Base-by-base conservation (phyloP, 2,888 invertebrate genomes). In the Erannis defoliaria region DNA sequence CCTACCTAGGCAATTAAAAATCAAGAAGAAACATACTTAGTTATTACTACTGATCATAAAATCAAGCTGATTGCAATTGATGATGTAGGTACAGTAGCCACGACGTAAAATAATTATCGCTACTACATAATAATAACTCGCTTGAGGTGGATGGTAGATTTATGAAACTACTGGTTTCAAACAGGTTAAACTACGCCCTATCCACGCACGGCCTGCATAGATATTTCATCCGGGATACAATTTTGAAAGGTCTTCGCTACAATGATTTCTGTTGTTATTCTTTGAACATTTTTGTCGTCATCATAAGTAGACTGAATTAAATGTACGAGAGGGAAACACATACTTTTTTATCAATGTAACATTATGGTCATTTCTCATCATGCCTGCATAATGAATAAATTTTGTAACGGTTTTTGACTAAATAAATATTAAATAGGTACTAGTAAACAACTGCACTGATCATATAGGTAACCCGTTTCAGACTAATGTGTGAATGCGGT, bases 151-250 rank as follows among this genome's bases (percentile, higher is more conserved):
- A 58, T 60, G 42, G 43, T 53, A 55, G 56, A 65, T 57, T 50
- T 61, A 51, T 55, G 59, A 56, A 67, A 51, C 55, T 66, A 64
- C 65, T 69, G 62, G 67, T 64, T 65, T 65, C 10, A 62, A 65
- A 65, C 65, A 42, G 61, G 67, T 61, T 60, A 61, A 63, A 51
- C 59, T 48, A 31, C 55, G 54, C 56, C 38, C 42, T 35, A 21
- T 55, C 16, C 46, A 59, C 54, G 33, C 45, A 61, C 53, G 26
- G 42, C 37, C 26, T 26, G 46, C 19, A n/a, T 19, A 26, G 9
- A 9, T 29, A 1, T 14, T 53, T 35, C 23, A 43, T 45, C 31
- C 38, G 58, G 49, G 46, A 56, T 21, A 35, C 35, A 23, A 23
- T 37, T 55, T 62, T 46, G 55, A 5, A 14, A 23, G 12, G 43